phyloP scores from a whole-genome alignment of 1,140 invertebrate species.

The Drosophila sechellia region DNA sequence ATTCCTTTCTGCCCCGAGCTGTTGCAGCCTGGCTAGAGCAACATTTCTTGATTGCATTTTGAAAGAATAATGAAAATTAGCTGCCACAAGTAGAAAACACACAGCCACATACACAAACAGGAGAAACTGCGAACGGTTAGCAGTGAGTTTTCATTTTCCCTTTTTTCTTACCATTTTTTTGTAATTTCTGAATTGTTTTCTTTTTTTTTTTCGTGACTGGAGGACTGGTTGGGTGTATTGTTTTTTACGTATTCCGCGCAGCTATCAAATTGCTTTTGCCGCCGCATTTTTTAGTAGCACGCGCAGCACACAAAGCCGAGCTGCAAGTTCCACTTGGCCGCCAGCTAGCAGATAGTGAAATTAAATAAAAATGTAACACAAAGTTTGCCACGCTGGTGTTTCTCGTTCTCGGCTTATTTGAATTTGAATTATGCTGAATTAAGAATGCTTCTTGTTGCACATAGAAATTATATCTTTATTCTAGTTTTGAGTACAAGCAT shows the following conservation, averaged over 20 bases:
- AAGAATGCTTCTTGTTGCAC: slow-evolving; percentile 63
- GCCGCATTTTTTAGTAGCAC: slow-evolving; percentile 74
- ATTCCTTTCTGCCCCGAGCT: not conserved
- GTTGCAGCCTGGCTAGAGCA: slow-evolving; percentile 48
- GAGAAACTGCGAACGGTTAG: slow-evolving; percentile 32
- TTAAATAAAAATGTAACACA: slow-evolving; percentile 82
- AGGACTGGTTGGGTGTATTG: slow-evolving; percentile 52
- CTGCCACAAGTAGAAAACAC: slow-evolving; percentile 67
- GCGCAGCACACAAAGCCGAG: slow-evolving; percentile 52
- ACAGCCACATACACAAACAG: slow-evolving; percentile 21
- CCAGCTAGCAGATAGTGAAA: slow-evolving; percentile 66
- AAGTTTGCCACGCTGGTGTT: slow-evolving; percentile 47
- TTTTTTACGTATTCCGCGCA: slow-evolving; percentile 79
- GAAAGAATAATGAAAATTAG: slow-evolving; percentile 82
- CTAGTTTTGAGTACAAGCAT: not conserved
- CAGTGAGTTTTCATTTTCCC: slow-evolving; percentile 56
- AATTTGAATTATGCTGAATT: slow-evolving; percentile 81
- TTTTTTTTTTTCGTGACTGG: slow-evolving; percentile 27
- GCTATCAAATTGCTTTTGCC: slow-evolving; percentile 79
- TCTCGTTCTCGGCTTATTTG: slow-evolving; percentile 57
- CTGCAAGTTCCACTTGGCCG: slow-evolving; percentile 35
- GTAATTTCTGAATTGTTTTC: slow-evolving; percentile 6
- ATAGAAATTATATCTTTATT: not conserved
- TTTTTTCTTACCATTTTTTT: slow-evolving; percentile 55
- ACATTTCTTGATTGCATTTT: slow-evolving; percentile 81